A percentile compares a stretch with the other conserved stretches of the same genome.
These are phyloP conservation scores for Romanogobio albipinnatus DNA, from an alignment of 2,113 vertebrate species.

Conservation along the genomic window DNA sequence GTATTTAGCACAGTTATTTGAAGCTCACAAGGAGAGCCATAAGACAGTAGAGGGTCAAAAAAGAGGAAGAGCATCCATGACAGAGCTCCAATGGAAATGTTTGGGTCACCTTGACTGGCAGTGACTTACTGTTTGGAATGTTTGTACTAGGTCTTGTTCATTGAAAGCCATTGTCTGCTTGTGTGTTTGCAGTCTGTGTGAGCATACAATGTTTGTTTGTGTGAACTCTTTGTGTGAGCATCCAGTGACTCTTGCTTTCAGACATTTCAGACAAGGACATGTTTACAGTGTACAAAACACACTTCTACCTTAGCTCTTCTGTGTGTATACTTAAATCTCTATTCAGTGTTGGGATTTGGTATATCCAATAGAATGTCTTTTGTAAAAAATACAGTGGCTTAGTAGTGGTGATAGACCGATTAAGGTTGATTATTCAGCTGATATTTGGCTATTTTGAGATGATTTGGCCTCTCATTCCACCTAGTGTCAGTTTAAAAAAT, in stretches of 20 bases:
- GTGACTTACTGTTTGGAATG: neutral
- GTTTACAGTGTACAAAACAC: neutral
- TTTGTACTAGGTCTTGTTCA: slow-evolving; percentile 7
- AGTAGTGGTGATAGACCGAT: neutral
- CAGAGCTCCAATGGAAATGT: slow-evolving; percentile 10
- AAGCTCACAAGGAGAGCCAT: slow-evolving; percentile 18
- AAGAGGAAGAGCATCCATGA: neutral
- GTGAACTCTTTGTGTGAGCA: neutral
- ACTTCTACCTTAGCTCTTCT: neutral
- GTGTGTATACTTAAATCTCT: neutral
- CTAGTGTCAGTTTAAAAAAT: neutral
- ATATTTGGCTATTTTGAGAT: neutral
- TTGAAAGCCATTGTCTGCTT: neutral
- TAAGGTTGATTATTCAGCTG: neutral
- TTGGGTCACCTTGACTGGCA: neutral
- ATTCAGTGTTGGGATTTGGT: neutral
- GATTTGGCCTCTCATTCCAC: neutral
- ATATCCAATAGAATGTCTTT: neutral
- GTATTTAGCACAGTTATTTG: slow-evolving; percentile 70
- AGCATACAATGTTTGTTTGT: slow-evolving; percentile 10
- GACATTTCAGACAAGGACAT: neutral
- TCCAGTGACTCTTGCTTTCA: neutral
- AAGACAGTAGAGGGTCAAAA: slow-evolving; percentile 5
- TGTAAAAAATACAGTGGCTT: neutral
- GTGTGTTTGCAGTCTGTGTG: slow-evolving; percentile 14